Conservation (phyloP, 2,797 vertebrate species). For the Loriculus beryllinus region DNA sequence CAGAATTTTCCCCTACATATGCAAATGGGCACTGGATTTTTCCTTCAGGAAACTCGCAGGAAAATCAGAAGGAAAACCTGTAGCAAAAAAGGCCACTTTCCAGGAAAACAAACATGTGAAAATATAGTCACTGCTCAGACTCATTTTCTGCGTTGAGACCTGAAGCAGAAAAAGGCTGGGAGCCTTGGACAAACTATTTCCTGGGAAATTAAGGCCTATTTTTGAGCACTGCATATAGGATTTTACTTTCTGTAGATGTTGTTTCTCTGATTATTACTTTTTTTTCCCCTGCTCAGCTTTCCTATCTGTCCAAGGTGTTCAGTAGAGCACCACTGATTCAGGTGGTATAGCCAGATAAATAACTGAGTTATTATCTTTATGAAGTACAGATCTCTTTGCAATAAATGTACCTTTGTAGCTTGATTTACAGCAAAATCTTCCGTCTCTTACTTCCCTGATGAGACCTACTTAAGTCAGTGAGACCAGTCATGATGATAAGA, state of each 20-base stretch:
- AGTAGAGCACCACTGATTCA: neutral
- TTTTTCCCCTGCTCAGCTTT: neutral
- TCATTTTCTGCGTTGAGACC: neutral
- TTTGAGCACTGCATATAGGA: neutral
- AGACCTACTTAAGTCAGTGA: conserved; percentile 56
- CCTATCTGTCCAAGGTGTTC: neutral
- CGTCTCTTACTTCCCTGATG: conserved; percentile 37
- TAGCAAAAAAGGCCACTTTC: neutral
- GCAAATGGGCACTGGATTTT: neutral
- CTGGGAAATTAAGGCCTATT: neutral
- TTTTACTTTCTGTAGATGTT: neutral
- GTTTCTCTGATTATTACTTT: neutral
- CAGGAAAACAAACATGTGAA: neutral
- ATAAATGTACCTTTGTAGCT: conserved; percentile 41
- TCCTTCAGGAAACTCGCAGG: neutral
- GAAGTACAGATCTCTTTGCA: conserved; percentile 29
- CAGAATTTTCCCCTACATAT: neutral
- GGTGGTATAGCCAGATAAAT: conserved; percentile 1
- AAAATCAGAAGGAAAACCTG: neutral
- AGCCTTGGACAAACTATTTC: neutral
- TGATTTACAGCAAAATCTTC: conserved; percentile 58
- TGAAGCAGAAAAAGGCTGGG: neutral
- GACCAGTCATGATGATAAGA: conserved; percentile 59
- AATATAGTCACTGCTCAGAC: neutral
- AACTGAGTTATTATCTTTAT: conserved; percentile 24